Conservation (phyloP, 2,797 vertebrate species). For the Darevskia nairensis region DNA sequence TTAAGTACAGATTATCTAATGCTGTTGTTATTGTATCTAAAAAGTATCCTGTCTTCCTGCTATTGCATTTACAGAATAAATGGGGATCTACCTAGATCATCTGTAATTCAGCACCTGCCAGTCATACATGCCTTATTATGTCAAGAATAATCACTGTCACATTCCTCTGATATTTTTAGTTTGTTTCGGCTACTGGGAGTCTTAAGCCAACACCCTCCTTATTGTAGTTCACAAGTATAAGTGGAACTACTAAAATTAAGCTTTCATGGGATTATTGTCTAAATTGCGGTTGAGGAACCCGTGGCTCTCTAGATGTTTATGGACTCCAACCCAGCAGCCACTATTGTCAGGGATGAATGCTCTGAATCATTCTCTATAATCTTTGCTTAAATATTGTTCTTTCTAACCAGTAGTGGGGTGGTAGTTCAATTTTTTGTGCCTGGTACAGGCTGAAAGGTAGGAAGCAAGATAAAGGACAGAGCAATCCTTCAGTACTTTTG, state of each 20-base stretch:
- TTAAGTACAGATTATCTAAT: slow-evolving; percentile 28
- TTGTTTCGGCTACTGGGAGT: slow-evolving; percentile 37
- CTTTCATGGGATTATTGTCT: not conserved
- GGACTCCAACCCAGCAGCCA: too few relatives aligned
- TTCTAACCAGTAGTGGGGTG: not conserved
- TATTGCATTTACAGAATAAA: slow-evolving; percentile 21
- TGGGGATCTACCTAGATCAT: slow-evolving; percentile 18
- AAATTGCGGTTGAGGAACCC: too few relatives aligned
- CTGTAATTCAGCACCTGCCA: slow-evolving; percentile 32
- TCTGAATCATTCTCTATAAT: not conserved
- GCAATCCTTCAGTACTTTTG: too few relatives aligned
- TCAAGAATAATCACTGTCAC: slow-evolving; percentile 35
- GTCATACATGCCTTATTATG: slow-evolving; percentile 42
- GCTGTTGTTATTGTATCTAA: not conserved
- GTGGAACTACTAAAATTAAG: not conserved
- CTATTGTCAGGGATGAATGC: too few relatives aligned
- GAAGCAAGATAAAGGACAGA: not conserved
- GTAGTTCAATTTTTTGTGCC: not conserved
- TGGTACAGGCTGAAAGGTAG: not conserved
- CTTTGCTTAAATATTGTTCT: not conserved
- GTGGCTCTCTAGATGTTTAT: too few relatives aligned
- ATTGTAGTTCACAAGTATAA: slow-evolving; percentile 1
- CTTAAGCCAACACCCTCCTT: slow-evolving; percentile 35
- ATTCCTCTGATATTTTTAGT: slow-evolving; percentile 32
- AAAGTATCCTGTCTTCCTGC: slow-evolving; percentile 16